A percentile compares a stretch with the other conserved stretches of the same genome.
Conservation (phyloP, 2,797 vertebrate species). For the Xerus rutilus region DNA sequence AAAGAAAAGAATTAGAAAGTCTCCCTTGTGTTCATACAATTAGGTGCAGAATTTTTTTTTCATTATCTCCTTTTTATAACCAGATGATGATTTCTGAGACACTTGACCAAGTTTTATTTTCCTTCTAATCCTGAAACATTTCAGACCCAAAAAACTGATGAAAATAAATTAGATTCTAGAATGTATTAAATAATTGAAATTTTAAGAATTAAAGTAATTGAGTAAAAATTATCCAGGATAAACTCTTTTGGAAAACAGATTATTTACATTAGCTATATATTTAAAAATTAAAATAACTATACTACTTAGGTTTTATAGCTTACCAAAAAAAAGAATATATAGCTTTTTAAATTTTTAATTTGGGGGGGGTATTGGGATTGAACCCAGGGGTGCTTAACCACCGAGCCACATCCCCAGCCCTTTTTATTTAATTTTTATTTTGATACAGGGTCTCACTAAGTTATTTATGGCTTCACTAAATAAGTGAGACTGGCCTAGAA, state of each 20-base stretch:
- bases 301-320: background rate
- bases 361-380: too few relatives aligned
- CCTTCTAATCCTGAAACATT: constrained; percentile 56
- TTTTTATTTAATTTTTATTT: too few relatives aligned
- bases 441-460: too few relatives aligned
- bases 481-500: too few relatives aligned
- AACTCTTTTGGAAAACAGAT: constrained; percentile 19
- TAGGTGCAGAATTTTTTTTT: constrained; percentile 52
- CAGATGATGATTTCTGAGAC: constrained; percentile 54
- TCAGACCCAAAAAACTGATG: constrained; percentile 1
- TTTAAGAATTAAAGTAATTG: constrained; percentile 48
- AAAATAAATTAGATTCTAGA: constrained; percentile 43
- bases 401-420: too few relatives aligned
- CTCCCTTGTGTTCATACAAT: constrained; percentile 47
- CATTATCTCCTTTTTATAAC: constrained; percentile 27
- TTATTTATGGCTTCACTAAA: too few relatives aligned
- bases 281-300: constrained; percentile 40
- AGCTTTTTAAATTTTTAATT: background rate
- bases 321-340: background rate
- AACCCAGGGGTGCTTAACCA: too few relatives aligned
- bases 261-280: constrained; percentile 11
- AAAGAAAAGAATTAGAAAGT: constrained; percentile 8
- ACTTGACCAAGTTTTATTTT: constrained; percentile 56
- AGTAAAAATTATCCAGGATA: constrained; percentile 20
- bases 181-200: background rate